A percentile compares a stretch with the other conserved stretches of the same genome.
Evolutionary conservation across 2,113 vertebrate genomes (phyloP).

Genomic region (Amia ocellicauda): DNA sequence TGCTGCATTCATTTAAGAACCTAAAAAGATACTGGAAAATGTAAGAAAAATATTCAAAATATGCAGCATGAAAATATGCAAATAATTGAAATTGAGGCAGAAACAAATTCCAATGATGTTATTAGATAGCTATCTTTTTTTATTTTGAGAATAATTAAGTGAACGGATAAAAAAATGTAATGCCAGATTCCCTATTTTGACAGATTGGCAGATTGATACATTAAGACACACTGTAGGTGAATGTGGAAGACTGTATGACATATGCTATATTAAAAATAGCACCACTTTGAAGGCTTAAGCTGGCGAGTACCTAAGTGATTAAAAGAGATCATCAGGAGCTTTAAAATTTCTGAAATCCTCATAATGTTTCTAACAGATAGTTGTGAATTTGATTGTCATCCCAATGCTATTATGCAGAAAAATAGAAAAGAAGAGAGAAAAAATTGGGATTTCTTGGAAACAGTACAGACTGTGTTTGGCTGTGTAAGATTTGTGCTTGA

Average conservation of each 20-base stretch:
- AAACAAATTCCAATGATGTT: background rate
- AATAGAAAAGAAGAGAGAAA: background rate
- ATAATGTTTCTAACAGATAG: constrained; percentile 16
- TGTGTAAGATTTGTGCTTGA: background rate
- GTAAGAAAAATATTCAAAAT: background rate
- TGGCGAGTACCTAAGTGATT: constrained; percentile 16
- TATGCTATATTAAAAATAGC: constrained; percentile 23
- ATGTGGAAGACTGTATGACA: constrained; percentile 19
- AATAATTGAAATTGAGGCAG: constrained; percentile 1
- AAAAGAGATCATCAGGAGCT: constrained; percentile 19
- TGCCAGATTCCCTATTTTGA: background rate
- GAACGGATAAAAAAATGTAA: constrained; percentile 1
- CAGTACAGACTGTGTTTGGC: constrained; percentile 2
- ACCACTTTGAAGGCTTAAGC: constrained; percentile 21
- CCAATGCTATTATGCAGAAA: background rate
- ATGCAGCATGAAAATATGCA: background rate
- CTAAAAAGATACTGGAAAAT: background rate
- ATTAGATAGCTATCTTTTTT: background rate
- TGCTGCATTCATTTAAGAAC: too few species aligned
- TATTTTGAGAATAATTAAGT: constrained; percentile 2
- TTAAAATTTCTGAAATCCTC: constrained; percentile 19
- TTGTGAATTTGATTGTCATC: background rate
- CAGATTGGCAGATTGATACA: background rate
- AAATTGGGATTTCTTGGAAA: too few species aligned
- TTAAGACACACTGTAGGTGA: constrained; percentile 19